Percentiles rank a stretch among this genome's conserved stretches.
phyloP scores from a whole-genome alignment of 2,888 invertebrate genomes.

The Drosophila tanythrix region DNA sequence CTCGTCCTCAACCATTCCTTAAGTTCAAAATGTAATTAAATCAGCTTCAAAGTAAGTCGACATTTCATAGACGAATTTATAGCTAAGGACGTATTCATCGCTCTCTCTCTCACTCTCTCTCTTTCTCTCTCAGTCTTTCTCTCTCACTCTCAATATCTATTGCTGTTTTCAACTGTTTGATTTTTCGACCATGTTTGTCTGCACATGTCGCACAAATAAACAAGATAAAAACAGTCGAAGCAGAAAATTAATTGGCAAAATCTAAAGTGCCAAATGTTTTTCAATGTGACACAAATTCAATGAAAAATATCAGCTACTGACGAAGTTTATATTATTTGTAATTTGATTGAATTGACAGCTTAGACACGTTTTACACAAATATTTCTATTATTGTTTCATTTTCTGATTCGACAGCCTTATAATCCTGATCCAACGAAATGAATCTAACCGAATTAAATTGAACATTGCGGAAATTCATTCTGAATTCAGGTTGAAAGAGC shows the following conservation, averaged over 20 bases:
- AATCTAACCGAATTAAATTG: not conserved
- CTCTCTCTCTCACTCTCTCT: not conserved
- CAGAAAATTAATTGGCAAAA: slow-evolving; percentile 60
- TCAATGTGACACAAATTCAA: slow-evolving; percentile 28
- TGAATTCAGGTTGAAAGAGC: not conserved
- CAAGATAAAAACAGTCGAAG: slow-evolving; percentile 37
- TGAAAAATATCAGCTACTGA: not conserved
- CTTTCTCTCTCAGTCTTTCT: not conserved
- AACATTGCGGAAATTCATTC: not conserved
- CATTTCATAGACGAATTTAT: slow-evolving; percentile 5
- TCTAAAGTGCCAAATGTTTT: slow-evolving; percentile 27
- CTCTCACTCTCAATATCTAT: not conserved
- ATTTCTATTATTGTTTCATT: slow-evolving; percentile 11
- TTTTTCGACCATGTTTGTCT: slow-evolving; percentile 32
- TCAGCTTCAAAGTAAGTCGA: slow-evolving; percentile 52
- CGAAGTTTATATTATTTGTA: slow-evolving; percentile 3
- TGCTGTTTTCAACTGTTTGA: slow-evolving; percentile 16
- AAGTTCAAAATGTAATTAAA: slow-evolving; percentile 61
- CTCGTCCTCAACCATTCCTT: not conserved
- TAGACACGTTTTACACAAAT: not conserved
- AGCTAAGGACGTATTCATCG: not conserved
- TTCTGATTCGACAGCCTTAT: not conserved
- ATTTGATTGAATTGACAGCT: slow-evolving; percentile 25
- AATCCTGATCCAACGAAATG: not conserved
- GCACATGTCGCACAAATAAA: slow-evolving; percentile 50